Conservation (phyloP, 2,113 vertebrate species). For the Mormyrus iriodes region DNA sequence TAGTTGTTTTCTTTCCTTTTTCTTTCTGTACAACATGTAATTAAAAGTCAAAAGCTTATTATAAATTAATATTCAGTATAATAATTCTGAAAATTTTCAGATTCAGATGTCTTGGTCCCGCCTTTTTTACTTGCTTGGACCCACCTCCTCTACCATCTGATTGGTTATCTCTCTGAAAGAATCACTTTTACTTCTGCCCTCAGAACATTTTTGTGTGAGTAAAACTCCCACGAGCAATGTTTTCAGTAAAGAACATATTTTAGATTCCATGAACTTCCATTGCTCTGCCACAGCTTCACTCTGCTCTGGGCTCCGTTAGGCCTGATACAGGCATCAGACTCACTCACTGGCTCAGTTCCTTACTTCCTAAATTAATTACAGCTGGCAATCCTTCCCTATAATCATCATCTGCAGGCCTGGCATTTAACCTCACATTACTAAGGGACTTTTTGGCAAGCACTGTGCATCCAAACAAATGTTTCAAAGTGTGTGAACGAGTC, state of each 20-base stretch:
- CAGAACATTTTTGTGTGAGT: no score
- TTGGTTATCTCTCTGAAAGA: no score
- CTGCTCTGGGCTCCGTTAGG: not conserved
- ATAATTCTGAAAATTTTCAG: not conserved
- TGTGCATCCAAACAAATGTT: not conserved
- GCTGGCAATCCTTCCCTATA: not conserved
- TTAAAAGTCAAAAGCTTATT: not conserved
- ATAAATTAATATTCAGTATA: not conserved
- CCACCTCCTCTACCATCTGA: no score
- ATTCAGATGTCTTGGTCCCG: no score
- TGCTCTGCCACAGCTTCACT: not conserved
- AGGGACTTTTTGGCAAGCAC: not conserved
- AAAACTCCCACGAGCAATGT: no score
- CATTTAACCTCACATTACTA: not conserved
- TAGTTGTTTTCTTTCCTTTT: not conserved
- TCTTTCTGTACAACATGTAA: not conserved
- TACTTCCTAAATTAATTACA: not conserved
- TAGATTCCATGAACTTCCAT: not conserved
- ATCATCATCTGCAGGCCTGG: not conserved
- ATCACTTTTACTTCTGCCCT: no score
- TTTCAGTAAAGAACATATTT: not conserved
- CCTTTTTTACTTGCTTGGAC: no score
- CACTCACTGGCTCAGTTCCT: not conserved
- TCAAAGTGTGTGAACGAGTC: not conserved
- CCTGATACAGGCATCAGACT: not conserved